Evolutionary conservation across 2,888 invertebrate genomes (phyloP), one percentile per base, ranked within the genome.

Genomic region (Griposia aprilina): DNA sequence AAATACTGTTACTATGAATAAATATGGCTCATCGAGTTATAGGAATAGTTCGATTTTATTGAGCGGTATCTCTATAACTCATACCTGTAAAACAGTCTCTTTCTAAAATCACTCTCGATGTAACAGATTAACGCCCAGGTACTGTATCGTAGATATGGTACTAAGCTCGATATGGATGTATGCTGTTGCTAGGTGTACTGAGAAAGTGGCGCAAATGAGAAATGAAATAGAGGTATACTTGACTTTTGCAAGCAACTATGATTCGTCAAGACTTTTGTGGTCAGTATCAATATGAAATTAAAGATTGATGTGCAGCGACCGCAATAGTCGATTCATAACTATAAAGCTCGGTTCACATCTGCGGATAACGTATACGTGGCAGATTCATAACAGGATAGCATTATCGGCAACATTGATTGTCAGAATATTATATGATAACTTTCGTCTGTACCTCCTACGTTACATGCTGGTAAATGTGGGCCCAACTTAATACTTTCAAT

Each of bases 301-400:
- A 63, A 60, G 60, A 17, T 30, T 60, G 45, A n/a, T 41, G 15
- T 45, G 8, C 45, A 65, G n/a, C n/a, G 17, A 62, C 36, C 23
- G 2, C n/a, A 41, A 26, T 26, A n/a, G 7, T 57, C 41, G 0
- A 41, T 41, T 41, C 8, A 41, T 41, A 41, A 41, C 41, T 41
- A 6, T 41, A 41, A 41, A 41, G 41, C 36, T 73, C n/a, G 26
- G 41, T 68, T 52, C 68, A 67, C 50, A 73, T 67, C 68, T 67
- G 72, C 13, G 50, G 5, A 36, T 50, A 67, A 13, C 1, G 3
- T 26, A 66, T 52, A n/a, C 20, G 11, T 41, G 45, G 20, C n/a
- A 30, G 41, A 67, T 0, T 62, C 17, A 15, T 60, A 3, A 26
- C 23, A 59, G 15, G 6, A 10, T 26, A 67, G 20, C n/a, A 65